A percentile compares a stretch with the other conserved stretches of the same genome.
These are phyloP conservation scores for Drosophila recens DNA, from an alignment of 2,888 invertebrate genomes.

Conservation along the genomic window DNA sequence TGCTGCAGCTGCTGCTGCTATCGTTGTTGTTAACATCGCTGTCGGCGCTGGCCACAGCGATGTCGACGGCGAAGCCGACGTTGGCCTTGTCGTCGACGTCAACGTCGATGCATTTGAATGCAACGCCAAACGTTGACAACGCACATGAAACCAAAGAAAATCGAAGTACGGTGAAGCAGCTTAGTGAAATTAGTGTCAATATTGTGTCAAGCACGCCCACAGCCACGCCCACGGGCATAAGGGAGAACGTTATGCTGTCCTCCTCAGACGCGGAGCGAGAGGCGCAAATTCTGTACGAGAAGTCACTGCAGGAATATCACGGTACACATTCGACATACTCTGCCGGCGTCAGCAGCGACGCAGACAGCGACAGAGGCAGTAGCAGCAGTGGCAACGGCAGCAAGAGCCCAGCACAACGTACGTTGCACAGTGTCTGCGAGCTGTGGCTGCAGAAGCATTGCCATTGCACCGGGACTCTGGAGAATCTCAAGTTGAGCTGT, in stretches of 20 bases:
- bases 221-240: slow-evolving; percentile 65
- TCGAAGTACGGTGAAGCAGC: slow-evolving; percentile 45
- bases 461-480: slow-evolving; percentile 83
- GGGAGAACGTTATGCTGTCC: slow-evolving; percentile 84
- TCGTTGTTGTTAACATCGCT: slow-evolving; percentile 43
- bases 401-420: slow-evolving; percentile 53
- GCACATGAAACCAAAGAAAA: slow-evolving; percentile 52
- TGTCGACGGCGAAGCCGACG: slow-evolving; percentile 36
- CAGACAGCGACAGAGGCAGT: slow-evolving; percentile 23
- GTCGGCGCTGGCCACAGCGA: slow-evolving; percentile 30
- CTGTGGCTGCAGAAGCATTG: slow-evolving; percentile 83
- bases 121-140: slow-evolving; percentile 28
- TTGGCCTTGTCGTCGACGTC: slow-evolving; percentile 5
- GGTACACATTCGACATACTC: slow-evolving; percentile 44
- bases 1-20: slow-evolving; percentile 43
- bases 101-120: slow-evolving; percentile 35
- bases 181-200: slow-evolving; percentile 55
- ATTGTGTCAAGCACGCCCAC: slow-evolving; percentile 45
- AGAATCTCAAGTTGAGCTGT: slow-evolving; percentile 82
- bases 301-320: slow-evolving; percentile 84
- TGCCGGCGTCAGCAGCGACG: slow-evolving; percentile 13
- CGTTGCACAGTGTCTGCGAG: slow-evolving; percentile 82
- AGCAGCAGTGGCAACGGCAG: slow-evolving; percentile 25
- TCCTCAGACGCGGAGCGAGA: slow-evolving; percentile 84
- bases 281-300: slow-evolving; percentile 84